Base-by-base conservation (phyloP, 2,888 invertebrate species). In the Dolomedes plantarius region DNA sequence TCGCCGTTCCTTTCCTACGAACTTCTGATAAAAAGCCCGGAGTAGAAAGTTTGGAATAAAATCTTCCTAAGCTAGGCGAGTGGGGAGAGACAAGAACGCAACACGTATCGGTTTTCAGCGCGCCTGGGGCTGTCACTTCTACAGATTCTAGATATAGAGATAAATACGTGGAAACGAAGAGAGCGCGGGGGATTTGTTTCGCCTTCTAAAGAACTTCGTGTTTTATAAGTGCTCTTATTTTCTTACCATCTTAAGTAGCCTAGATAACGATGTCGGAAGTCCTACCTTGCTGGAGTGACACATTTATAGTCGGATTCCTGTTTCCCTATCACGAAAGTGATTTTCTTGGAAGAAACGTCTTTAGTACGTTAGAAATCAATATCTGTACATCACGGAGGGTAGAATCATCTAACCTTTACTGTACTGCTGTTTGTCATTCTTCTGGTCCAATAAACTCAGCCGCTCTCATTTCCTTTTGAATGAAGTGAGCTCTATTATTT, bases 91-190 rank as follows among this genome's bases (percentile, higher is more conserved):
- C 16, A 56, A 56, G 56, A 56, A 56, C 56, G 56, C 56, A 56
- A 56, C 56, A 56, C 23, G 56, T 19, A 56, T 56, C 56, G 56
- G 56, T 56, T 56, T 56, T 56, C 56, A 56, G 23, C 56, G 56
- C 19, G 56, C 56, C 72, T 32, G 50, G 65, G 65, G 74, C 81
- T 81, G 81, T 81, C 81, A 69, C 69, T 74, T 73, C 62, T 72
- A 50, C 68, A 68, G 81, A 81, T 81, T 74, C 74, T 74, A 74
- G 81, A 81, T 74, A 19, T 56, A 29, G 31, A 29, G 68, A 69
- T 74, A 81, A 74, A 65, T 36, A 28, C 16, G 56, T 32, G 31
- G 11, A 75, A n/a, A 29, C 27, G n/a, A n/a, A n/a, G n/a, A n/a
- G 56, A 27, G 46, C 27, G 41, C 16, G 29, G 36, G 39, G 68